Conservation (phyloP, 2,888 invertebrate genomes). For the Aphidius colemani region DNA sequence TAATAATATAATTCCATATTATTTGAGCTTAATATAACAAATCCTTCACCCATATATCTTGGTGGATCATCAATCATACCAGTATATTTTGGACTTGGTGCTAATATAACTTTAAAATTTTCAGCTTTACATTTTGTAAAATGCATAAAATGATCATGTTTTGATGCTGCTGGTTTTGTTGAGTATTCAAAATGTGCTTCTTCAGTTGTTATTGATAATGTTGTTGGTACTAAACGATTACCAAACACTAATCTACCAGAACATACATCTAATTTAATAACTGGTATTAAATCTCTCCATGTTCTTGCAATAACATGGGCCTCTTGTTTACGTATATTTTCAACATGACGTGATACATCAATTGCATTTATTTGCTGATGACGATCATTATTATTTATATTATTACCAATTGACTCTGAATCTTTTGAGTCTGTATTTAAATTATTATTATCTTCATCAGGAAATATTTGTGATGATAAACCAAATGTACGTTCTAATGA, state of each 20-base stretch:
- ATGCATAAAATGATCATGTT: conserved; percentile 94
- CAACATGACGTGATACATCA: conserved; percentile 55
- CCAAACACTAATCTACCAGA: conserved; percentile 93
- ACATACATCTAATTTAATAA: conserved; percentile 92
- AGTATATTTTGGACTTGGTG: conserved; percentile 94
- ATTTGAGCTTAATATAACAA: conserved; percentile 95
- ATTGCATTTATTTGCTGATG: conserved; percentile 53
- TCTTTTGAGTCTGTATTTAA: conserved; percentile 50
- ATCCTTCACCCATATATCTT: conserved; percentile 97
- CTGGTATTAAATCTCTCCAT: conserved; percentile 95
- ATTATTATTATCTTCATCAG: conserved; percentile 62
- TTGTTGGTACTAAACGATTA: conserved; percentile 91
- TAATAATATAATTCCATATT: conserved; percentile 94
- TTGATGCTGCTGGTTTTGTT: conserved; percentile 92
- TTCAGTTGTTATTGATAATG: conserved; percentile 88
- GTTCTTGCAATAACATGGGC: conserved; percentile 81
- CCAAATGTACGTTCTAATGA: conserved; percentile 88
- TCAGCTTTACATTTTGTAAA: conserved; percentile 93
- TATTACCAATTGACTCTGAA: conserved; percentile 46
- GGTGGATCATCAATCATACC: conserved; percentile 95
- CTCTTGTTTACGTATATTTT: conserved; percentile 67
- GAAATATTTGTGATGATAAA: conserved; percentile 77
- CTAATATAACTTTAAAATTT: conserved; percentile 92
- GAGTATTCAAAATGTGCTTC: conserved; percentile 94
- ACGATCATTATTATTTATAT: conserved; percentile 30